A percentile compares a stretch with the other conserved stretches of the same genome.
Evolutionary conservation across 2,888 invertebrate species (phyloP).

Genomic region (Creontiades dilutus): DNA sequence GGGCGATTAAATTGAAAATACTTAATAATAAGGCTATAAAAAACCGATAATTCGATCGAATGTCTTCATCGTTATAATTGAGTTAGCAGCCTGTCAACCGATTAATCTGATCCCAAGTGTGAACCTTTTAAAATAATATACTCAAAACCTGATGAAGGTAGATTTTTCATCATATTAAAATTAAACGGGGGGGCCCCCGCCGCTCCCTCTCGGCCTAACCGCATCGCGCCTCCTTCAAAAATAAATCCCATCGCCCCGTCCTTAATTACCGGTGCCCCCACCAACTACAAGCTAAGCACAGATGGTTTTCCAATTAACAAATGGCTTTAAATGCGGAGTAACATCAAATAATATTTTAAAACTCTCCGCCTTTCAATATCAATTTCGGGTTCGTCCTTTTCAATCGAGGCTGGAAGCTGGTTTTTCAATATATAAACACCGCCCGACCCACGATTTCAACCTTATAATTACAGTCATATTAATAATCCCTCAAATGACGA

Average conservation of each 20-base stretch:
- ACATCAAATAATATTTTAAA: slow-evolving; percentile 55
- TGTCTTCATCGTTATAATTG: slow-evolving; percentile 16
- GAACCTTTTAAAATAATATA: slow-evolving; percentile 27
- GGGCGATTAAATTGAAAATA: too few relatives aligned
- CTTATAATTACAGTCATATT: slow-evolving; percentile 45
- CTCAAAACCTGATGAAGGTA: background rate
- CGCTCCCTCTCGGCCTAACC: background rate
- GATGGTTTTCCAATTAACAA: slow-evolving; percentile 54
- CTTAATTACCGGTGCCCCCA: background rate
- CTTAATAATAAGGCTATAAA: background rate
- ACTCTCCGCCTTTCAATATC: slow-evolving; percentile 38
- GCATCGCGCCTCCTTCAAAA: slow-evolving; percentile 2
- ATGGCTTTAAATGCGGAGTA: slow-evolving; percentile 18
- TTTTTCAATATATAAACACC: slow-evolving; percentile 49
- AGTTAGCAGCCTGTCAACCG: background rate
- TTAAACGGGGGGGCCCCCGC: slow-evolving; percentile 1
- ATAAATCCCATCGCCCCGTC: background rate
- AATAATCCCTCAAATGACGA: slow-evolving; percentile 42
- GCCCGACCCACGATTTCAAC: slow-evolving; percentile 1
- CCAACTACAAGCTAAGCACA: slow-evolving; percentile 5
- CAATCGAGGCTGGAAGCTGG: background rate
- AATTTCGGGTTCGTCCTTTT: slow-evolving; percentile 14
- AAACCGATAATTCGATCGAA: background rate
- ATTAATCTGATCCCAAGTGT: slow-evolving; percentile 6
- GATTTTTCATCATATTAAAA: slow-evolving; percentile 39